Percentiles rank a stretch among this genome's conserved stretches.
Evolutionary conservation across 2,888 invertebrate genomes (phyloP).

Genomic region (Escarpia spicata): DNA sequence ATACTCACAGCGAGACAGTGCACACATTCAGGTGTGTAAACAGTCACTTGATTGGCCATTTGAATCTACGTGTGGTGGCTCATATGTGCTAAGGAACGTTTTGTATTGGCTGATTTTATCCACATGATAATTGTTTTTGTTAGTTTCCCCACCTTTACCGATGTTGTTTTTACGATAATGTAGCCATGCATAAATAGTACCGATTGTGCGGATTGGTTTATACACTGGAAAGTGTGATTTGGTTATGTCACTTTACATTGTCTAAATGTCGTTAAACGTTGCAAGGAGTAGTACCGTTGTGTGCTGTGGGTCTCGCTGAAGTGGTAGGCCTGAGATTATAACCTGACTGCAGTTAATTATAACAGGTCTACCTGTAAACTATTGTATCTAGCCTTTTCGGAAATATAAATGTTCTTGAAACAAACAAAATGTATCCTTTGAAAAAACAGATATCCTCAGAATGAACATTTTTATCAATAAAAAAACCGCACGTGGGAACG

Average conservation of each 20-base stretch:
- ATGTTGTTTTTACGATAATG: no score
- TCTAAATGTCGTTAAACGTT: no score
- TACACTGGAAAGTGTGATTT: no score
- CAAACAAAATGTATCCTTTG: not conserved
- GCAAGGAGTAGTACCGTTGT: no score
- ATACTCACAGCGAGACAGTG: conserved; percentile 40
- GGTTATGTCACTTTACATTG: no score
- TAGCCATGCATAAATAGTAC: no score
- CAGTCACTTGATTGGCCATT: not conserved
- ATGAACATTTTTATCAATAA: not conserved
- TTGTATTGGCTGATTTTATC: not conserved
- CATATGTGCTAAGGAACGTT: not conserved
- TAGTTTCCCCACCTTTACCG: no score
- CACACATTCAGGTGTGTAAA: conserved; percentile 31
- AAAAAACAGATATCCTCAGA: not conserved
- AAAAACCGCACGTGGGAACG: not conserved
- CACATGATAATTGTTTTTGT: not conserved
- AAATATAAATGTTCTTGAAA: not conserved
- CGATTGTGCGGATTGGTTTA: no score
- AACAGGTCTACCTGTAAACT: not conserved
- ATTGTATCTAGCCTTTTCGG: not conserved
- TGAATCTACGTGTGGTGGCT: not conserved
- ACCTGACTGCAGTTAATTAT: not conserved
- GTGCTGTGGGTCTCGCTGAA: no score
- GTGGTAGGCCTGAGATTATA: no score